Evolutionary conservation across 2,797 vertebrate genomes (phyloP), one percentile per base, ranked within the genome.

Genomic region (Amniataba percoides): DNA sequence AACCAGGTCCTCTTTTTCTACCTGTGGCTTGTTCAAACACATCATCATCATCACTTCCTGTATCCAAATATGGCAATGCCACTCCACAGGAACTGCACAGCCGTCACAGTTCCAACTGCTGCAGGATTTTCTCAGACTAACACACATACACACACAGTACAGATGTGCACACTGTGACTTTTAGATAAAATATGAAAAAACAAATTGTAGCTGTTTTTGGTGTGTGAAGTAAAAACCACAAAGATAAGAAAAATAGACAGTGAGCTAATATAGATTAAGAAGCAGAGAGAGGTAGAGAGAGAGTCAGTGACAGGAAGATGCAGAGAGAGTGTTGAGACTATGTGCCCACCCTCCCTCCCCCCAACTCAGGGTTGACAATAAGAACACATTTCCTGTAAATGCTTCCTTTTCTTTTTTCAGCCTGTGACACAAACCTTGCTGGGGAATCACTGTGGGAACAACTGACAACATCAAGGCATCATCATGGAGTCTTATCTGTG

Each of bases 341-440:
- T 48, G 61, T 5, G 71, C 68, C 61, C 65, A 43, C 73, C 56
- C 48, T 13, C 21, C 45, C 63, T 34, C 31, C 49, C 60, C 39
- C n/a, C 9, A 0, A 42, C 7, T n/a, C 2, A 0, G n/a, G 61
- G 74, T 66, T 23, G 16, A 62, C 53, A 72, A 74, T 34, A 15
- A 77, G 53, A 82, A 36, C 65, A 68, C 39, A 9, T 78, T 92
- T 92, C 88, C 88, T 69, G 77, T 88, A 86, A 87, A 68, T 0
- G 31, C 7, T n/a, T n/a, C 51, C 18, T n/a, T 25, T 57, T 61
- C 31, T 72, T 19, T 39, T 14, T 4, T 12, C 21, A 36, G 18
- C 2, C 21, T 65, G 7, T 42, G 45, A 45, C 16, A 57, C 4
- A 5, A 57, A 74, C 14, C 59, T 25, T 19, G 19, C 31, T 21